phyloP scores from a whole-genome alignment of 2,888 invertebrate species.

The Vanessa cardui region DNA sequence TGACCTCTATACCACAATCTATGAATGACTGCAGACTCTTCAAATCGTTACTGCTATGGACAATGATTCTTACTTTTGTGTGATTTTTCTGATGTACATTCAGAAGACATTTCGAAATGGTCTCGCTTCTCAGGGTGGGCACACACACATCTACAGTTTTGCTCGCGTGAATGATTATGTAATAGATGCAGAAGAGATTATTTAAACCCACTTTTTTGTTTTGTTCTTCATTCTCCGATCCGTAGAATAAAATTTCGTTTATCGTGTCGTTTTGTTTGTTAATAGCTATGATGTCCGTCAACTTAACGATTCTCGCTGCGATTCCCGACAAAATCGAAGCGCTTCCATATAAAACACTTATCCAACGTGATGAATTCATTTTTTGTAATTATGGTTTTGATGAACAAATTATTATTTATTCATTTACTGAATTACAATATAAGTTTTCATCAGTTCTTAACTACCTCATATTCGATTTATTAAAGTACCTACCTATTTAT shows the following conservation, averaged over 20 bases:
- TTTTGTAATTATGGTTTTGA: neutral
- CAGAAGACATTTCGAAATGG: conserved; percentile 56
- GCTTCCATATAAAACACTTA: conserved; percentile 40
- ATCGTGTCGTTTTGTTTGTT: conserved; percentile 46
- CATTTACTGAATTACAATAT: neutral
- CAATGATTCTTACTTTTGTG: conserved; percentile 53
- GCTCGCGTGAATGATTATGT: conserved; percentile 57
- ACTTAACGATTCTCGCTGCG: conserved; percentile 23
- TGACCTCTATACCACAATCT: conserved; percentile 58
- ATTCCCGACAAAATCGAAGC: conserved; percentile 45
- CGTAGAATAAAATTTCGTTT: conserved; percentile 65
- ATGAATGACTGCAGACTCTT: conserved; percentile 49
- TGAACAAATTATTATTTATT: neutral
- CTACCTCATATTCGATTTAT: neutral
- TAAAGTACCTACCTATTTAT: too few species aligned
- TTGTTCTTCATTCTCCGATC: conserved; percentile 50
- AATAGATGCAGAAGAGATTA: conserved; percentile 62
- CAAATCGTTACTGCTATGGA: conserved; percentile 54
- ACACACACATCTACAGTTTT: conserved; percentile 61
- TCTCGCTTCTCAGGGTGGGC: conserved; percentile 57
- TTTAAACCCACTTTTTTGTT: conserved; percentile 54
- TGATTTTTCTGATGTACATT: conserved; percentile 51
- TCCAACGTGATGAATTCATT: conserved; percentile 47
- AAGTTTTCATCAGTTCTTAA: neutral
- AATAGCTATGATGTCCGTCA: conserved; percentile 11